A percentile compares a stretch with the other conserved stretches of the same genome.
These are phyloP conservation scores for Plebejus anna DNA, from an alignment of 2,888 invertebrate genomes.

Conservation along the genomic window DNA sequence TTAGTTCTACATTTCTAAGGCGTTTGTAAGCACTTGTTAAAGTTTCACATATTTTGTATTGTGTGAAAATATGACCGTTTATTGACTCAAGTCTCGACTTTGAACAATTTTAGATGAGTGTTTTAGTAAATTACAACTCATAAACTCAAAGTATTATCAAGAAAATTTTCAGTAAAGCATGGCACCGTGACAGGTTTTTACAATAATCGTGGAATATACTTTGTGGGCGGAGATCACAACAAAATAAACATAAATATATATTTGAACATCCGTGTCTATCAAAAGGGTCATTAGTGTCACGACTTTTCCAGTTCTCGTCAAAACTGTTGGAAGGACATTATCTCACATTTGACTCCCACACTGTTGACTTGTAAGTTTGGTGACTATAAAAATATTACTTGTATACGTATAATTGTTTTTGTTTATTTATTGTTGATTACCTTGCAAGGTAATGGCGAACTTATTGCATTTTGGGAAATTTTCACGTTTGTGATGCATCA, in stretches of 20 bases:
- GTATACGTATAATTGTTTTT: not conserved
- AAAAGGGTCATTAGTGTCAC: slow-evolving; percentile 8
- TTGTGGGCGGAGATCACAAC: not conserved
- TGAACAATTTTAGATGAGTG: not conserved
- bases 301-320: not conserved
- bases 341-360: not conserved
- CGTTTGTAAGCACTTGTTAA: no score
- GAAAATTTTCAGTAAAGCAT: not conserved
- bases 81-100: not conserved
- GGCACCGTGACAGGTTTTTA: not conserved
- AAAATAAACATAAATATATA: not conserved
- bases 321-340: not conserved
- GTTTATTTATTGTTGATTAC: not conserved
- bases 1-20: slow-evolving; percentile 46
- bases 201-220: no score
- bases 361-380: not conserved
- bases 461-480: no score
- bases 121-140: not conserved
- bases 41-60: slow-evolving; percentile 16
- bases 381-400: not conserved
- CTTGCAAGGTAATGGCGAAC: not conserved
- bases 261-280: not conserved
- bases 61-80: not conserved
- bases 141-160: not conserved
- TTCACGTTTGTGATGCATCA: no score